A percentile compares a stretch with the other conserved stretches of the same genome.
These are phyloP conservation scores for Pelochelys cantorii DNA, from an alignment of 2,797 vertebrate species.

Conservation along the genomic window DNA sequence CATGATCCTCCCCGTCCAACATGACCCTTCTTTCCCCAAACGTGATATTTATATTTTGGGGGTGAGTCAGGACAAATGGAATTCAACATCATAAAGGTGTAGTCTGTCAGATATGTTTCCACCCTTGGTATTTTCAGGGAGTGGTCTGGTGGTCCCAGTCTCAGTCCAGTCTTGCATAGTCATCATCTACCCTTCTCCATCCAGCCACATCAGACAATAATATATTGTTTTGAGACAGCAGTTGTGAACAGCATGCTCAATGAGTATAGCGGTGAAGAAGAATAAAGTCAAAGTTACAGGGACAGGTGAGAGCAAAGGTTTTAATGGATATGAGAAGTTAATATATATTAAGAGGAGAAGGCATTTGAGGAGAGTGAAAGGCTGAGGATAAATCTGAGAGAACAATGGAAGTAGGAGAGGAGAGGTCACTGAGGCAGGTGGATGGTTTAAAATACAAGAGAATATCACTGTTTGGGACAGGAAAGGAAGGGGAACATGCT, in stretches of 20 bases:
- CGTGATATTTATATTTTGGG: slow-evolving; percentile 24
- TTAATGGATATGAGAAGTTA: neutral
- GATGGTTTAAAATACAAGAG: neutral
- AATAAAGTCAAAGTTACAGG: neutral
- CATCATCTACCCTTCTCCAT: slow-evolving; percentile 9
- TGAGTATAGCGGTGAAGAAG: slow-evolving; percentile 42
- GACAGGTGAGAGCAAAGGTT: neutral
- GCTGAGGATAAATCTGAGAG: neutral
- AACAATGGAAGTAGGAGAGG: neutral
- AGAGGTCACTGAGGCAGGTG: neutral
- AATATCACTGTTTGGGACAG: neutral
- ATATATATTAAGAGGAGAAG: slow-evolving; percentile 7
- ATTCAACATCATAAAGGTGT: slow-evolving; percentile 28
- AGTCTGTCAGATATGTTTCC: neutral
- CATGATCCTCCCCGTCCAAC: neutral
- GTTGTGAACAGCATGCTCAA: neutral
- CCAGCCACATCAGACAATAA: neutral
- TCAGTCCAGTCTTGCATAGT: neutral
- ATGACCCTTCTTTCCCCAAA: slow-evolving; percentile 18
- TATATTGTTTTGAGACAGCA: neutral
- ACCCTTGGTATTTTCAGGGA: neutral
- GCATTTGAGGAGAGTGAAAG: neutral
- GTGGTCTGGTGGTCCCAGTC: neutral
- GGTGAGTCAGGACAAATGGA: neutral
- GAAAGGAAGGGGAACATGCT: neutral